Conservation (phyloP, 2,113 vertebrate species). For the Lota lota region DNA sequence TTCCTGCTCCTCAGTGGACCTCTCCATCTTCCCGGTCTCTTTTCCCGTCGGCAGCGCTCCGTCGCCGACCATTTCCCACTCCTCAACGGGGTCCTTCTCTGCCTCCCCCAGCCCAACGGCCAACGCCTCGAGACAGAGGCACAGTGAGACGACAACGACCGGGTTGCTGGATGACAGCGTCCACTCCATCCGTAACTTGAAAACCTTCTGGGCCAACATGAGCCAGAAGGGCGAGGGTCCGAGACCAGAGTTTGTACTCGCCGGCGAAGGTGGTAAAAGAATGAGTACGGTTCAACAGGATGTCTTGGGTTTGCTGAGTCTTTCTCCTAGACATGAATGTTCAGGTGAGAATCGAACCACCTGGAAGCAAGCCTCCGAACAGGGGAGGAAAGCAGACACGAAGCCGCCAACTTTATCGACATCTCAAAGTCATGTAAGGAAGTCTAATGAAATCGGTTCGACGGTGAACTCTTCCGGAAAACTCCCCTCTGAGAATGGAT, state of each 20-base stretch:
- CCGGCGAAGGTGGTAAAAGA: slow-evolving; percentile 57
- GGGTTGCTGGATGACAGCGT: slow-evolving; percentile 84
- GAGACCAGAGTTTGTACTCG: slow-evolving; percentile 74
- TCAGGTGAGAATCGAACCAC: slow-evolving; percentile 7
- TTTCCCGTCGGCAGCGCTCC: slow-evolving; percentile 82
- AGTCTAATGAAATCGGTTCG: slow-evolving; percentile 55
- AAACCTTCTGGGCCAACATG: slow-evolving; percentile 86
- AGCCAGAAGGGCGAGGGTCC: slow-evolving; percentile 72
- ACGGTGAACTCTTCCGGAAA: slow-evolving; percentile 59
- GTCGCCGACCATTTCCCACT: slow-evolving; percentile 87
- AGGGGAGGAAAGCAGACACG: slow-evolving; percentile 6
- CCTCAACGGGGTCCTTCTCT: slow-evolving; percentile 81
- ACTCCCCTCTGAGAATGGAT: slow-evolving; percentile 85
- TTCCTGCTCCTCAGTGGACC: slow-evolving; percentile 77
- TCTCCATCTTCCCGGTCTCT: slow-evolving; percentile 79
- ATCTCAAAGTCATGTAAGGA: slow-evolving; percentile 48
- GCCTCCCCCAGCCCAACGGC: slow-evolving; percentile 83
- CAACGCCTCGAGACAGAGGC: slow-evolving; percentile 43
- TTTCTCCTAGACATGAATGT: slow-evolving; percentile 77
- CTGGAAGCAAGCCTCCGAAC: background rate
- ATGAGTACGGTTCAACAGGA: slow-evolving; percentile 86
- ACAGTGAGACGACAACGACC: slow-evolving; percentile 69
- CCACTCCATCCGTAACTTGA: slow-evolving; percentile 87
- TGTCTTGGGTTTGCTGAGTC: slow-evolving; percentile 85
- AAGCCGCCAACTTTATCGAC: slow-evolving; percentile 70